These are phyloP conservation scores for Brachionus calyciflorus DNA, from an alignment of 1,140 invertebrate genomes.

Conservation along the genomic window DNA sequence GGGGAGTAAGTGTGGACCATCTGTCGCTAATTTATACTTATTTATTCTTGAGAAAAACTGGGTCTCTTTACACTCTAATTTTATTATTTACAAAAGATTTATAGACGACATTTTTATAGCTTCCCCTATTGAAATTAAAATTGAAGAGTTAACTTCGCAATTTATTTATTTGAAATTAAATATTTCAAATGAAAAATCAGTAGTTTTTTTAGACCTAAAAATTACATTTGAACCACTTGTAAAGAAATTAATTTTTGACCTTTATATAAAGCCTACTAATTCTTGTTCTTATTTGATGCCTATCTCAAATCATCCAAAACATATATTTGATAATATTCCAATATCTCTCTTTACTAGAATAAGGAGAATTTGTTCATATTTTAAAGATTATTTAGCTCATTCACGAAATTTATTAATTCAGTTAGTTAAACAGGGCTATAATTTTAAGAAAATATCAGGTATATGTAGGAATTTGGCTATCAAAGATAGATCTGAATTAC, in stretches of 20 bases:
- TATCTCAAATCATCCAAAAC: background rate
- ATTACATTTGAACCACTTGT: background rate
- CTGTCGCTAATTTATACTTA: background rate
- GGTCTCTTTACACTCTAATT: background rate
- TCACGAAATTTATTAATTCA: background rate
- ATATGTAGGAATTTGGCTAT: background rate
- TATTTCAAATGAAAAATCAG: background rate
- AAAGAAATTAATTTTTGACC: background rate
- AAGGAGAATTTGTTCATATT: background rate
- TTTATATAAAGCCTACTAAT: background rate
- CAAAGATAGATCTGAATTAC: background rate
- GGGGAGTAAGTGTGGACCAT: too few species aligned
- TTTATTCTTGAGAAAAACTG: constrained; percentile 13
- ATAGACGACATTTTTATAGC: constrained; percentile 16
- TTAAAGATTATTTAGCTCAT: background rate
- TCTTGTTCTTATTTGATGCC: constrained; percentile 7
- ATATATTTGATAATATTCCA: constrained; percentile 5
- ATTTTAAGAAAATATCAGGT: constrained; percentile 8
- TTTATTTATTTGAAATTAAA: constrained; percentile 5
- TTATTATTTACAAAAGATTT: background rate
- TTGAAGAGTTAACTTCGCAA: background rate
- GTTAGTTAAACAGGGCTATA: background rate
- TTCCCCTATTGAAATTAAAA: background rate
- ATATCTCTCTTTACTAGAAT: background rate
- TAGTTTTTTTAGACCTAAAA: background rate